phyloP scores from a whole-genome alignment of 2,888 invertebrate species.

The Mythimna pallens region DNA sequence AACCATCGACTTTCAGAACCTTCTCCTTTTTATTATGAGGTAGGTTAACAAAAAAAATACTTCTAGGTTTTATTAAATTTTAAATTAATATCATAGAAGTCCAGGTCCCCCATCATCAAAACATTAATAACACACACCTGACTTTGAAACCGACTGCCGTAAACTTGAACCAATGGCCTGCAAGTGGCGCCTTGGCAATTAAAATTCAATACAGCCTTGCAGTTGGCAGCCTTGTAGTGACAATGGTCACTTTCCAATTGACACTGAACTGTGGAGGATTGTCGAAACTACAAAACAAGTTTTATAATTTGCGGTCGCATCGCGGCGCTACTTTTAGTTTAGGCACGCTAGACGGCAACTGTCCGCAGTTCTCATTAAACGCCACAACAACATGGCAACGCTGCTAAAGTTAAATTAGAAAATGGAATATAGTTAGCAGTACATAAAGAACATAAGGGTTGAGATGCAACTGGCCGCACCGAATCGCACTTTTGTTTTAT shows the following conservation, averaged over 20 bases:
- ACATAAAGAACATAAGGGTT: constrained; percentile 2
- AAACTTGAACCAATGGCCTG: constrained; percentile 31
- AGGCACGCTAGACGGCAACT: constrained; percentile 58
- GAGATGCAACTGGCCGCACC: too few relatives aligned
- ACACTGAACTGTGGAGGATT: constrained; percentile 64
- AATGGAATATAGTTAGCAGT: constrained; percentile 29
- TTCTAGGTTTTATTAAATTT: too few relatives aligned
- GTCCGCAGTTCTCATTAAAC: constrained; percentile 70
- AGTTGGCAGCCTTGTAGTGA: constrained; percentile 52
- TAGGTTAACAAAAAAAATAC: too few relatives aligned
- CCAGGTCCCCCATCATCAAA: too few relatives aligned
- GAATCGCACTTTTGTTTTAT: too few relatives aligned
- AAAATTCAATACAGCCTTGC: constrained; percentile 63
- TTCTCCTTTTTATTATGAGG: too few relatives aligned
- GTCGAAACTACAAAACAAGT: constrained; percentile 69
- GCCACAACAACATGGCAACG: constrained; percentile 61
- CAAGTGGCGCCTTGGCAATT: constrained; percentile 53
- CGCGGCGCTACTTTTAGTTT: constrained; percentile 63
- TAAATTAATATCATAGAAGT: too few relatives aligned
- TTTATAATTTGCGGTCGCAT: constrained; percentile 76
- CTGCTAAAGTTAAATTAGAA: constrained; percentile 62
- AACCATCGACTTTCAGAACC: too few relatives aligned
- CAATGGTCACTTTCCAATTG: constrained; percentile 72
- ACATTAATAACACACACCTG: neutral
- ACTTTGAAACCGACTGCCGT: constrained; percentile 3